Base-by-base conservation (phyloP, 2,797 vertebrate species). In the Nannoperca australis region DNA sequence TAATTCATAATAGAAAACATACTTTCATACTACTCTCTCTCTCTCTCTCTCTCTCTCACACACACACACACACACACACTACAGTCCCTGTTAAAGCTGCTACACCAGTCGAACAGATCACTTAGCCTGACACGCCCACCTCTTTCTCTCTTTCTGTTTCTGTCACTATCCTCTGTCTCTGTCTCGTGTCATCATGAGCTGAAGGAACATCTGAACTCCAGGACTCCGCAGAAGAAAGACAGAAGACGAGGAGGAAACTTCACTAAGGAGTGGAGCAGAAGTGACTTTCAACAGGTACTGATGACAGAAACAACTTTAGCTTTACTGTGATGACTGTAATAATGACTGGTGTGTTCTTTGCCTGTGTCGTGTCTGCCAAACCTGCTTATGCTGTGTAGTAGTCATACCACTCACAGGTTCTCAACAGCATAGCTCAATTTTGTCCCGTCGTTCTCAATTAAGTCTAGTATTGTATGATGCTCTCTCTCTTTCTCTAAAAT, bases 81-180 rank as follows among this genome's bases (percentile, higher is more conserved):
- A 40, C 7, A 64, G 15, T 42, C 11, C 3, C 64, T 61, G 47
- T 53, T 24, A 80, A 75, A 87, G 83, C 72, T 77, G 89, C 56
- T 50, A 22, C 24, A 88, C 89, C 84, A 56, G 89, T 88, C n/a
- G 1, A 79, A 67, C 81, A 30, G 42, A 66, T 83, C 27, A n/a
- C 20, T 76, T 53, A 70, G 20, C 44, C 30, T 0, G 17, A 66
- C 89, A 81, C 84, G 7, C 89, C 87, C 60, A 58, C 20, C 56
- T 53, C 9, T 42, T 20, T 54, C 11, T 0, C 38, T 63, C 27
- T 34, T 27, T 63, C 22, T 69, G 9, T 56, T 4, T 49, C 50
- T 64, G 17, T 55, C 18, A 34, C 30, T 47, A 4, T 70, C 34
- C 30, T 47, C 6, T 70, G 6, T 76, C 45, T 67, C 34, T 45